A percentile compares a stretch with the other conserved stretches of the same genome.
These are phyloP conservation scores for Takifugu ocellatus DNA, from an alignment of 2,797 vertebrate genomes.

Conservation along the genomic window DNA sequence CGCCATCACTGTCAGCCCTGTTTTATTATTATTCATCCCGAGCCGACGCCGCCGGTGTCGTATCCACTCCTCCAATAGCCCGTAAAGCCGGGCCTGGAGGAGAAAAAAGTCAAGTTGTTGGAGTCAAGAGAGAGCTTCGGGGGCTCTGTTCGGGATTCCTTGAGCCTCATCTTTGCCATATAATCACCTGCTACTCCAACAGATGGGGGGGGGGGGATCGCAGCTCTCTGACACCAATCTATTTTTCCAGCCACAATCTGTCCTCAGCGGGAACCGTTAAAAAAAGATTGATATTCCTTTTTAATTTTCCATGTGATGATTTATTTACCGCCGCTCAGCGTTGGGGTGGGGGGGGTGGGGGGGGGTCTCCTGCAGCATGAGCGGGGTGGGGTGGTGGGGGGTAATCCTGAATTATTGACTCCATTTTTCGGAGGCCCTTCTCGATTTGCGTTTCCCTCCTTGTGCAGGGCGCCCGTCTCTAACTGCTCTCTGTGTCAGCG, in stretches of 20 bases:
- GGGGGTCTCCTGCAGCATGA: constrained; percentile 46
- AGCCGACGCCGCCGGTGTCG: constrained; percentile 10
- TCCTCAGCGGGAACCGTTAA: constrained; percentile 23
- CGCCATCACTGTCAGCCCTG: constrained; percentile 32
- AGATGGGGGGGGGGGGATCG: constrained; percentile 17
- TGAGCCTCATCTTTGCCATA: constrained; percentile 25
- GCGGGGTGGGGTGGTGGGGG: constrained; percentile 30
- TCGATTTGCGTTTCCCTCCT: constrained; percentile 53
- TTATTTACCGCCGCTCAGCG: constrained; percentile 66
- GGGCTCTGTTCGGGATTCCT: constrained; percentile 34
- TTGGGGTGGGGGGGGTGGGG: constrained; percentile 4
- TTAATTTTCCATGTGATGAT: constrained; percentile 54
- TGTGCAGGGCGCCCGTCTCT: constrained; percentile 35
- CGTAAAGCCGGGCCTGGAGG: not conserved
- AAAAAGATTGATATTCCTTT: constrained; percentile 40
- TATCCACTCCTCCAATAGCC: constrained; percentile 30
- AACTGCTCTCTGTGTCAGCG: constrained; percentile 39
- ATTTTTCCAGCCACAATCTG: constrained; percentile 46
- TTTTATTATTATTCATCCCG: constrained; percentile 30
- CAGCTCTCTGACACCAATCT: constrained; percentile 37
- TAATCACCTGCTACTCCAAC: constrained; percentile 21
- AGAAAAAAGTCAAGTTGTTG: constrained; percentile 3
- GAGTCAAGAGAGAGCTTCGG: constrained; percentile 38
- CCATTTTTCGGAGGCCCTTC: constrained; percentile 35
- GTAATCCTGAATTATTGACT: constrained; percentile 65